These are phyloP conservation scores for Gymnopithys bicolor DNA, from an alignment of 2,797 vertebrate genomes.

Conservation along the genomic window DNA sequence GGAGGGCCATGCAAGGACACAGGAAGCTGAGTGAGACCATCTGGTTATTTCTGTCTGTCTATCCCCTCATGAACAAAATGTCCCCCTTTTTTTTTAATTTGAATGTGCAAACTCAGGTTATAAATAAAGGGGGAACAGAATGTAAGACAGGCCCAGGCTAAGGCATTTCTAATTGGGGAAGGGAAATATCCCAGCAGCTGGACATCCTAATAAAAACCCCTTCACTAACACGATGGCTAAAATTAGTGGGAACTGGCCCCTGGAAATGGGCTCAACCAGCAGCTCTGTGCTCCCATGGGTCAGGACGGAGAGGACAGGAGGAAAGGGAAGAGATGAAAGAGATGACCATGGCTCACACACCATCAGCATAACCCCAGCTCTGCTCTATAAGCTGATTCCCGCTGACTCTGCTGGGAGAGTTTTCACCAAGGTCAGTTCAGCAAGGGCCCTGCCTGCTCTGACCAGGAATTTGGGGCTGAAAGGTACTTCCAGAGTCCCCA, in stretches of 20 bases:
- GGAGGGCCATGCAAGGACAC: conserved; percentile 36
- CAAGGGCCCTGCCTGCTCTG: background rate
- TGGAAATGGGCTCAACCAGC: background rate
- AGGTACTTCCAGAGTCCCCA: background rate
- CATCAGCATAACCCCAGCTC: background rate
- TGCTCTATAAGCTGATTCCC: background rate
- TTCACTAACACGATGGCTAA: conserved; percentile 65
- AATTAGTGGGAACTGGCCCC: conserved; percentile 67
- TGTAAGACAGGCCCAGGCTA: conserved; percentile 64
- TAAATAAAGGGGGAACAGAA: conserved; percentile 79
- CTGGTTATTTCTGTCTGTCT: conserved; percentile 31
- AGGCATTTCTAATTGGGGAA: conserved; percentile 70
- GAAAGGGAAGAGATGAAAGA: background rate
- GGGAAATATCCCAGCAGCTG: conserved; percentile 77
- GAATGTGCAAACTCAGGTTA: conserved; percentile 72
- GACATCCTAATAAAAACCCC: conserved; percentile 72
- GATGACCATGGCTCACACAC: background rate
- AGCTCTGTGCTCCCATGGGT: background rate
- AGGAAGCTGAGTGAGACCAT: background rate
- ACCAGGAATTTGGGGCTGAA: background rate
- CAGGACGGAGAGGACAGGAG: background rate
- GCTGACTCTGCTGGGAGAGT: background rate
- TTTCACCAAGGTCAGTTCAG: background rate
- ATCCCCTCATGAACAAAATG: conserved; percentile 34
- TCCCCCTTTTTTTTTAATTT: conserved; percentile 26